Percentiles rank a stretch among this genome's conserved stretches.
phyloP scores from a whole-genome alignment of 1,140 invertebrate genomes.

The Formica selysi region DNA sequence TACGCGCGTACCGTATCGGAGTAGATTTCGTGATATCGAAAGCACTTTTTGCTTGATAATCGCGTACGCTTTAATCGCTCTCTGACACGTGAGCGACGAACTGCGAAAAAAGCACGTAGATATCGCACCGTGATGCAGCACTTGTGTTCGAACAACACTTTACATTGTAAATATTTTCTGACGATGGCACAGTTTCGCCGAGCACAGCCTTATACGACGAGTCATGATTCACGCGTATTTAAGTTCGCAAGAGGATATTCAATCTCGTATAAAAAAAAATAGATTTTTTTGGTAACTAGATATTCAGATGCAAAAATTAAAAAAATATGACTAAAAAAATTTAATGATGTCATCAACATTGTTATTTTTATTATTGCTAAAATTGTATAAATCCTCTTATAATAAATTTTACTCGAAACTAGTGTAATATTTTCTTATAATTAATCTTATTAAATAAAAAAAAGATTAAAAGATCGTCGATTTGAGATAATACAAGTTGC shows the following conservation, averaged over 20 bases:
- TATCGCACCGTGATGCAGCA: conserved; percentile 16
- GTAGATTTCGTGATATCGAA: conserved; percentile 19
- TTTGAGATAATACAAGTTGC: no score
- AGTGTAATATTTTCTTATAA: not conserved
- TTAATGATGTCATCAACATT: not conserved
- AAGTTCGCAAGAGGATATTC: not conserved
- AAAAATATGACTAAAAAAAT: not conserved
- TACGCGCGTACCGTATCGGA: not conserved
- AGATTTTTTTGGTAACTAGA: not conserved
- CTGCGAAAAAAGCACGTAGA: not conserved
- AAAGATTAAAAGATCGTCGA: conserved; percentile 2
- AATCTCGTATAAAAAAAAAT: not conserved
- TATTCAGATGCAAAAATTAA: not conserved
- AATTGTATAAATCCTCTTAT: not conserved
- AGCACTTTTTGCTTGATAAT: conserved; percentile 25
- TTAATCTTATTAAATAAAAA: not conserved
- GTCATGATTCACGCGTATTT: not conserved
- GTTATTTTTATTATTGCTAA: not conserved
- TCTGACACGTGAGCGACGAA: not conserved
- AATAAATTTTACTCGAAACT: not conserved
- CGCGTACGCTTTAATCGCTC: not conserved
- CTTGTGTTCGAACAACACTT: conserved; percentile 36
- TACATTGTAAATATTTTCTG: conserved; percentile 36
- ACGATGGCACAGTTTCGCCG: not conserved
- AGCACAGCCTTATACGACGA: not conserved